phyloP scores from a whole-genome alignment of 1,140 invertebrate genomes.

The Caenorhabditis latens region DNA sequence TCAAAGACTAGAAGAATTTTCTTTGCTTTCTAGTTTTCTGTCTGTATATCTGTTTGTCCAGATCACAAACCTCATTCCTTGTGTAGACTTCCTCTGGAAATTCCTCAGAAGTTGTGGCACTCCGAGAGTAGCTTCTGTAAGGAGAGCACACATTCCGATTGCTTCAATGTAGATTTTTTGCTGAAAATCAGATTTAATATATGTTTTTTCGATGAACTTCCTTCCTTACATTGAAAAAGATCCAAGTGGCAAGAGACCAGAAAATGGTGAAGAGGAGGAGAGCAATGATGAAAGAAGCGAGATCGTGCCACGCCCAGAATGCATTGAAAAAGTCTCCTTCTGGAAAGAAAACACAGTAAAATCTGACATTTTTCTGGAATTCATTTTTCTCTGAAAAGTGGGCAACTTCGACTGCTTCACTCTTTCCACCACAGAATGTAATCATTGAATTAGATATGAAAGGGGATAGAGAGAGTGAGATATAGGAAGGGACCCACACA shows the following conservation, averaged over 20 bases:
- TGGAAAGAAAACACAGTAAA: constrained; percentile 63
- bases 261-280: constrained; percentile 88
- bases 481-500: not conserved
- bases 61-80: constrained; percentile 89
- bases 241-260: constrained; percentile 87
- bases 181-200: constrained; percentile 59
- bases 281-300: constrained; percentile 94
- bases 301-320: constrained; percentile 99
- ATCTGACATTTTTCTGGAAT: not conserved
- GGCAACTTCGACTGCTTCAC: not conserved
- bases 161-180: constrained; percentile 86
- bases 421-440: constrained; percentile 1
- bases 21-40: not conserved
- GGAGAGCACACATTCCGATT: constrained; percentile 91
- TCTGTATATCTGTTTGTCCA: not conserved
- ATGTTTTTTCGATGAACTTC: not conserved
- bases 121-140: constrained; percentile 95
- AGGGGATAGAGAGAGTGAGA: constrained; percentile 24
- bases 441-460: not conserved
- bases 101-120: constrained; percentile 92
- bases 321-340: constrained; percentile 79
- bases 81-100: constrained; percentile 89
- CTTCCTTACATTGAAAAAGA: constrained; percentile 84
- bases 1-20: too few species aligned
- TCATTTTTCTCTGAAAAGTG: not conserved